These are phyloP conservation scores for Aphelinus atriplicis DNA, from an alignment of 1,140 invertebrate species.

Conservation along the genomic window DNA sequence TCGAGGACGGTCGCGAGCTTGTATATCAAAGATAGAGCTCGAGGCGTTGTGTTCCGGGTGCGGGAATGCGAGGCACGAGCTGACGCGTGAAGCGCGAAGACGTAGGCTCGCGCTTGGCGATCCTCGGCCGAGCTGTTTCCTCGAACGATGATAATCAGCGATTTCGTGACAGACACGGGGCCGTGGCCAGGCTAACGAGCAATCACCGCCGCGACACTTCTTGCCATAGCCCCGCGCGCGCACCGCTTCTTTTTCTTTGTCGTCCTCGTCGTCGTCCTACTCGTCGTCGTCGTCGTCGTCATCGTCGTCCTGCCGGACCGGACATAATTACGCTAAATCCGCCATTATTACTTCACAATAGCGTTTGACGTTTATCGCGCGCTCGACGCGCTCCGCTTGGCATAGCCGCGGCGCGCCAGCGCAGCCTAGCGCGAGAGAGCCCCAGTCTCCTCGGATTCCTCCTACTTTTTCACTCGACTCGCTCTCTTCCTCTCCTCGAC, in stretches of 20 bases:
- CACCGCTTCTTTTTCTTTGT: conserved; percentile 38
- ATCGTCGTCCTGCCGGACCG: conserved; percentile 22
- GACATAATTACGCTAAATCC: conserved; percentile 50
- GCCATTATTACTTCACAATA: conserved; percentile 51
- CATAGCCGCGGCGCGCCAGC: conserved; percentile 9
- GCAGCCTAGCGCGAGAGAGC: neutral
- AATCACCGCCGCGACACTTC: conserved; percentile 53
- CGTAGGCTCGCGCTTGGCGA: neutral
- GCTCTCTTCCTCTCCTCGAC: too few species aligned
- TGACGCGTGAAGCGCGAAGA: conserved; percentile 21
- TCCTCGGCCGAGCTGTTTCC: conserved; percentile 51
- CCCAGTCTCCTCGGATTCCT: too few species aligned
- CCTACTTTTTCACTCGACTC: too few species aligned
- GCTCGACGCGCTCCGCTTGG: conserved; percentile 43
- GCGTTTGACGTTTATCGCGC: conserved; percentile 49
- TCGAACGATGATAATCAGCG: conserved; percentile 68
- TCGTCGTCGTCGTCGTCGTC: conserved; percentile 1
- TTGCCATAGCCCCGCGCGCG: conserved; percentile 47
- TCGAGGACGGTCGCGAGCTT: neutral
- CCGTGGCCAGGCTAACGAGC: conserved; percentile 66
- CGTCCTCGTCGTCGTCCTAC: conserved; percentile 1
- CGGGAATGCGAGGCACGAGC: conserved; percentile 19
- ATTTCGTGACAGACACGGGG: conserved; percentile 69
- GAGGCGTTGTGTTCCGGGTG: neutral
- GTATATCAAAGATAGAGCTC: neutral